phyloP scores from a whole-genome alignment of 2,888 invertebrate genomes.

The Nymphalis urticae region DNA sequence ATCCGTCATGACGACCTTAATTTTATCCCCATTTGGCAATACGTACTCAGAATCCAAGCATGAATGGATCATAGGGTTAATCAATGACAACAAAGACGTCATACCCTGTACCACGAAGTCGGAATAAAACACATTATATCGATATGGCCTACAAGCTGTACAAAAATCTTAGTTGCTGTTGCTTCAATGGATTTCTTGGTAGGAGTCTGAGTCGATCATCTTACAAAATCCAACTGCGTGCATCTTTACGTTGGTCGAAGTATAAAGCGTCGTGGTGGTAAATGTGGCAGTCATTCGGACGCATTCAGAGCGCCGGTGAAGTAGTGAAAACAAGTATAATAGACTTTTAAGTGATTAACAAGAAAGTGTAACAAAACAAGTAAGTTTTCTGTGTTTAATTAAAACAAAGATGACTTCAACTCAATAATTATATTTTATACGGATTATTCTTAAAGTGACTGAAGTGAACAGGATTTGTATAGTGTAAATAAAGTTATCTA shows the following conservation, averaged over 20 bases:
- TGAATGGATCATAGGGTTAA: conserved; percentile 75
- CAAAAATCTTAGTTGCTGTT: conserved; percentile 38
- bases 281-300: conserved; percentile 74
- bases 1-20: conserved; percentile 71
- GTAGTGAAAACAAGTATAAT: conserved; percentile 63
- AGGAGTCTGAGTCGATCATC: conserved; percentile 67
- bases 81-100: conserved; percentile 71
- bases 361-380: conserved; percentile 58
- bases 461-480: conserved; percentile 13
- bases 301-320: conserved; percentile 73
- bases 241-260: conserved; percentile 76
- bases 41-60: conserved; percentile 65
- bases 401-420: conserved; percentile 21
- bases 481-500: conserved; percentile 3
- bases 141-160: conserved; percentile 34
- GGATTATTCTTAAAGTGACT: conserved; percentile 14
- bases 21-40: conserved; percentile 66
- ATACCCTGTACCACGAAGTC: conserved; percentile 58
- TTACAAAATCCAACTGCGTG: conserved; percentile 76
- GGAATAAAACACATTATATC: conserved; percentile 25
- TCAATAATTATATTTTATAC: conserved; percentile 8
- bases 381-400: conserved; percentile 56
- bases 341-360: conserved; percentile 57
- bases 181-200: conserved; percentile 54
- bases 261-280: conserved; percentile 75